These are phyloP conservation scores for Leptopilina drosophilae DNA, from an alignment of 2,888 invertebrate species.

Conservation along the genomic window DNA sequence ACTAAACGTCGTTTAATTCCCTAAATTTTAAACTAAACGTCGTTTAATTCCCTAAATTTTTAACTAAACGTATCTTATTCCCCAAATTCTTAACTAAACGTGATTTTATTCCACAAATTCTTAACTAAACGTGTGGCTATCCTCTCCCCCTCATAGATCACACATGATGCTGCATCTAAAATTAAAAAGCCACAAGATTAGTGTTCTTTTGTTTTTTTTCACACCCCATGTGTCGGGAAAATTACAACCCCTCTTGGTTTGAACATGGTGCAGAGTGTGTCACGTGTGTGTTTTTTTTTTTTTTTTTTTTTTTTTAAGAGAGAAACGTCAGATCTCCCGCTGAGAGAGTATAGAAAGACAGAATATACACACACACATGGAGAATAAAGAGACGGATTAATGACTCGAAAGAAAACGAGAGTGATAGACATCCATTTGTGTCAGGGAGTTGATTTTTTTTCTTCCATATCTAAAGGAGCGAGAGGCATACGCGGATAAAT, in stretches of 20 bases:
- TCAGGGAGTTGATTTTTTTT: conserved; percentile 38
- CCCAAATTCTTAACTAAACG: too few relatives aligned
- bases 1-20: too few relatives aligned
- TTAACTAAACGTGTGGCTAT: too few relatives aligned
- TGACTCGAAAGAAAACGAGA: conserved; percentile 8
- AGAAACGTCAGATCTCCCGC: conserved; percentile 19
- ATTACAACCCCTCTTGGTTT: conserved; percentile 26
- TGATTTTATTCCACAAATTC: too few relatives aligned
- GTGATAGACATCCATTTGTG: conserved; percentile 17
- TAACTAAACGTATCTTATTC: too few relatives aligned
- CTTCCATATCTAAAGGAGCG: not conserved
- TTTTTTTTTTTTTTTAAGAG: too few relatives aligned
- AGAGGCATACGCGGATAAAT: conserved; percentile 11
- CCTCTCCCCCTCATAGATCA: not conserved
- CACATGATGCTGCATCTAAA: not conserved
- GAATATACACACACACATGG: not conserved
- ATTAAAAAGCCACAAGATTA: conserved; percentile 37
- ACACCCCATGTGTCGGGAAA: conserved; percentile 21
- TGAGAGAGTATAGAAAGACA: conserved; percentile 2
- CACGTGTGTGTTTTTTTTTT: conserved; percentile 9
- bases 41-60: too few relatives aligned
- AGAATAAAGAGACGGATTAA: conserved; percentile 21
- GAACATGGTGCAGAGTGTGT: not conserved
- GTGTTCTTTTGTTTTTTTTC: conserved; percentile 22
- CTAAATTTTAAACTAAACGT: too few relatives aligned